Evolutionary conservation across 1,140 invertebrate genomes (phyloP).

Genomic region (Nebria ingens): DNA sequence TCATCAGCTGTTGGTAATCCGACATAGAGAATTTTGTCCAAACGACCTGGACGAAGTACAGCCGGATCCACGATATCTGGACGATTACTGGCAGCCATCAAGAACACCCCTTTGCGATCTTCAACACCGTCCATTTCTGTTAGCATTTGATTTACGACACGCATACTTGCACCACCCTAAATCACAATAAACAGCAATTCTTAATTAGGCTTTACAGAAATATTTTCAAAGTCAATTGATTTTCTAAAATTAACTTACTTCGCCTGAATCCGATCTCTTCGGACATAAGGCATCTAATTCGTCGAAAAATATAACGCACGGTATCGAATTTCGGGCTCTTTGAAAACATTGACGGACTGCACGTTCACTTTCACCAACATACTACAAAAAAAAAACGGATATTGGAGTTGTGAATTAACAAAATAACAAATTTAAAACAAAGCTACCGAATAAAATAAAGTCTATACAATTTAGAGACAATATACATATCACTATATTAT

Average conservation of each 20-base stretch:
- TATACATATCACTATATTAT: too few relatives aligned
- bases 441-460: slow-evolving; percentile 9
- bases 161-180: slow-evolving; percentile 54
- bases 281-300: slow-evolving; percentile 97
- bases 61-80: slow-evolving; percentile 97
- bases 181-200: slow-evolving; percentile 13
- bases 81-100: slow-evolving; percentile 93
- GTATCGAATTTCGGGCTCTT: slow-evolving; percentile 85
- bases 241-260: slow-evolving; percentile 34
- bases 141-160: slow-evolving; percentile 93
- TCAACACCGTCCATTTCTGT: slow-evolving; percentile 99
- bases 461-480: too few relatives aligned
- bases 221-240: slow-evolving; percentile 7
- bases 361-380: slow-evolving; percentile 97
- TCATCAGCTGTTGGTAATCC: slow-evolving; percentile 75
- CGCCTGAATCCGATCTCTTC: slow-evolving; percentile 63
- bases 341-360: slow-evolving; percentile 92
- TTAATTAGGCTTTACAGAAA: slow-evolving; percentile 12
- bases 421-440: too few relatives aligned
- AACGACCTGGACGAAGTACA: slow-evolving; percentile 82
- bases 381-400: slow-evolving; percentile 51
- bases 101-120: slow-evolving; percentile 77
- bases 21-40: slow-evolving; percentile 92
- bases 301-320: slow-evolving; percentile 99
- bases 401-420: too few relatives aligned